Base-by-base conservation (phyloP, 2,113 vertebrate genomes). In the Chaenogobius annularis region DNA sequence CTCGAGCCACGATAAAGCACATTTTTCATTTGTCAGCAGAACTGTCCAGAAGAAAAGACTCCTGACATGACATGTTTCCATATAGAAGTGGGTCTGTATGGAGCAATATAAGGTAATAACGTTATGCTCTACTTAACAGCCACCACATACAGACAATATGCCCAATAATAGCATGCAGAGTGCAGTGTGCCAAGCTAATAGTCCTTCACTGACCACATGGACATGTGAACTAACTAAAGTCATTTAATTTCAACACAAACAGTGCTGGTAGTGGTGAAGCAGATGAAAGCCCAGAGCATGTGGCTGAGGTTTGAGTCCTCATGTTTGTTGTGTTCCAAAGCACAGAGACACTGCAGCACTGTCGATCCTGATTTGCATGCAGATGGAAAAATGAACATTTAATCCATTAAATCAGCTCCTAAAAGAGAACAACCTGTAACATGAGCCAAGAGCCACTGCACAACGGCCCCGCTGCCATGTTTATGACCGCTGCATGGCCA, bases 351-450 rank as follows among this genome's bases (percentile, higher is more conserved):
- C 74, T 69, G 74, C 55, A 85, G 69, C 83, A 80, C 73, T 54
- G 11, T 81, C 73, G 90, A 89, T 89, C 85, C 82, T 74, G 76
- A 90, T 87, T 91, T 72, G 67, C 88, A 90, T 78, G 72, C 62
- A 68, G 82, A 74, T 72, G 83, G 78, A 82, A 75, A 85, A 64
- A 74, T 83, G 69, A 47, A 61, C 68, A 87, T 92, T 89, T 89
- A 91, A 90, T 90, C 80, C 84, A 76, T 61, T 71, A 59, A 79
- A 74, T 85, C 69, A 77, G 75, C 77, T 58, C 75, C 37, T 73
- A 66, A 54, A 31, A 43, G 54, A 86, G 80, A 86, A 90, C 15
- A 92, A 90, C 90, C 85, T 83, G 83, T 73, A 85, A 82, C 84
- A 84, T 66, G 70, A 80, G 77, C 72, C 1, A 58, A 75, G 77